Base-by-base conservation (phyloP, 2,113 vertebrate species). In the Hippoglossus stenolepis region DNA sequence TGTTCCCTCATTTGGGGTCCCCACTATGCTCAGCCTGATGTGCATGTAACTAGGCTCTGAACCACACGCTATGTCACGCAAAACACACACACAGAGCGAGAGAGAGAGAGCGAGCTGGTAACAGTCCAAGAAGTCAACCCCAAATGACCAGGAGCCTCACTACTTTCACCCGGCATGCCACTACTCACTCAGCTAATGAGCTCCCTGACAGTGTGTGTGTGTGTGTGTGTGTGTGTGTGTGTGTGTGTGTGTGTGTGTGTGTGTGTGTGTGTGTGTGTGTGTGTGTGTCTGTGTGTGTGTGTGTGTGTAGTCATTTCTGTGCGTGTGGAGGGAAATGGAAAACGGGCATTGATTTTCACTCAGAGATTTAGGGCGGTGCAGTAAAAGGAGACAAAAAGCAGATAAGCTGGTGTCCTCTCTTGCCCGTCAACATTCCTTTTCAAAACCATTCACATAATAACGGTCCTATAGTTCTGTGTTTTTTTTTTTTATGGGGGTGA, bases 121-220 rank as follows among this genome's bases (percentile, higher is more conserved):
- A 2, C 51, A 43, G 51, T 77, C 56, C 77, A 86, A 60, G 11
- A 3, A n/a, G 73, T 76, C 72, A 71, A 81, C 75, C 76, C 84
- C 6, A 79, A 82, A 87, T 73, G 73, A 73, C 64, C 73, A 67
- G 35, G 11, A 67, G 47, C 57, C 35, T 75, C 66, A 58, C 45
- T 7, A 7, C 49, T 77, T 0, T 4, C 60, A 57, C 53, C 24
- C 73, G 73, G 75, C 71, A 54, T n/a, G 51, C 28, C 78, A 79
- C 70, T 13, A 51, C 79, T 83, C 59, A 72, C 77, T 64, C 62
- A 43, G 73, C 77, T 80, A 85, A 91, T 78, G 70, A 82, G 80
- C 68, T 84, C 23, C 23, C 18, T 54, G 45, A 49, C 45, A 49
- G 45, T 63, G 64, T 53, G 20, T 53, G 20, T 49, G 73, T 64